These are phyloP conservation scores for Meteorus cinctellus DNA, from an alignment of 2,888 invertebrate genomes.

Conservation along the genomic window DNA sequence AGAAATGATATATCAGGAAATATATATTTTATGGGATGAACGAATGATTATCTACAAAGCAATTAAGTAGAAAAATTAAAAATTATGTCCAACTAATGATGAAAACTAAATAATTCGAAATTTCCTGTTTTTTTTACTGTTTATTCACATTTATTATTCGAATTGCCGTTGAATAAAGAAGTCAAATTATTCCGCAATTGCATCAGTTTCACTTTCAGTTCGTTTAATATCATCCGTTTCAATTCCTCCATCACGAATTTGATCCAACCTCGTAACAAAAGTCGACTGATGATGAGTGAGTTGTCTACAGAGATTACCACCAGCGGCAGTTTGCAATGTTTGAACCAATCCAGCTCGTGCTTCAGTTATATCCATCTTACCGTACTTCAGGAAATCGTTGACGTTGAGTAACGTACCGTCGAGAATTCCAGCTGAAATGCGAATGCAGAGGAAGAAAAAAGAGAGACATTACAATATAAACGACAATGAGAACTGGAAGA, in stretches of 20 bases:
- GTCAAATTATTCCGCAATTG: conserved; percentile 18
- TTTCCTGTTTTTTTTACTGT: too few species aligned
- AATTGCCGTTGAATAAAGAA: not conserved
- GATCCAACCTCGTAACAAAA: conserved; percentile 80
- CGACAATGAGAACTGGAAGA: conserved; percentile 1
- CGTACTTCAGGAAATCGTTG: conserved; percentile 81
- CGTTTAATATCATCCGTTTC: conserved; percentile 39
- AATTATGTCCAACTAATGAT: too few species aligned
- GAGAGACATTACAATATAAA: not conserved
- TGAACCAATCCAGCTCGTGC: conserved; percentile 82
- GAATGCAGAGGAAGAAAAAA: conserved; percentile 9
- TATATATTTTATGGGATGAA: not conserved
- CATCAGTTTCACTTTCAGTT: conserved; percentile 33
- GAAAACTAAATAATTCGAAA: too few species aligned
- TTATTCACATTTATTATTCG: not conserved
- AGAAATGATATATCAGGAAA: not conserved
- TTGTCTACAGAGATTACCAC: conserved; percentile 79
- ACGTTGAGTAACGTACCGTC: conserved; percentile 81
- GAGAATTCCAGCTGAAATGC: conserved; percentile 81
- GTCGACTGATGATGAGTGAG: conserved; percentile 81
- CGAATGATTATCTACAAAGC: not conserved
- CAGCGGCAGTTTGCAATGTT: conserved; percentile 80
- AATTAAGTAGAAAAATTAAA: not conserved
- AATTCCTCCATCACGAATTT: conserved; percentile 62
- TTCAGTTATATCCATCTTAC: conserved; percentile 79